Evolutionary conservation across 2,888 invertebrate genomes (phyloP).

Genomic region (Leptopterna dolabrata): DNA sequence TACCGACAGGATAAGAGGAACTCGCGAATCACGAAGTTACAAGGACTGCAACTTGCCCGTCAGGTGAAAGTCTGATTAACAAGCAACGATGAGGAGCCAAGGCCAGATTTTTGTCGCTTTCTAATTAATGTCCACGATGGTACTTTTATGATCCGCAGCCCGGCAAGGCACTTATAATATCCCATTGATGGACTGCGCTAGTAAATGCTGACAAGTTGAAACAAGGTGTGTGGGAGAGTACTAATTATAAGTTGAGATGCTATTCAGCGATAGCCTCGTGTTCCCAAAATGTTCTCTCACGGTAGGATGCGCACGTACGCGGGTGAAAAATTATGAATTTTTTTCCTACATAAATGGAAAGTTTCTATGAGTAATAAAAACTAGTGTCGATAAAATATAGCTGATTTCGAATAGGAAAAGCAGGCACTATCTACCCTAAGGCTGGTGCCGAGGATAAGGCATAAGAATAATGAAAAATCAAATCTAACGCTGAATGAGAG

Average conservation of each 20-base stretch:
- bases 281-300: neutral
- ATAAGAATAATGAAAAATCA: no score
- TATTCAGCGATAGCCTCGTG: neutral
- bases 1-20: neutral
- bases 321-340: neutral
- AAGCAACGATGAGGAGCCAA: neutral
- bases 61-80: slow-evolving; percentile 15
- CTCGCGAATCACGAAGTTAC: slow-evolving; percentile 18
- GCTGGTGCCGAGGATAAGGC: no score
- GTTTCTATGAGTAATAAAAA: no score
- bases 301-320: neutral
- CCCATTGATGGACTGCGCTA: neutral
- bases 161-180: neutral
- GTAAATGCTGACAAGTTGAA: neutral
- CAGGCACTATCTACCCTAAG: no score
- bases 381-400: no score
- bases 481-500: no score
- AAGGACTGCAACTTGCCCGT: neutral
- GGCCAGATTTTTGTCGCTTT: slow-evolving; percentile 29
- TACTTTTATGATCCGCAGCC: neutral
- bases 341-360: neutral
- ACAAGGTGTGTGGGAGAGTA: neutral
- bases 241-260: neutral
- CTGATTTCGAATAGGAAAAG: no score
- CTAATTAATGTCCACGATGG: neutral